Evolutionary conservation across 2,888 invertebrate species (phyloP).

Genomic region (Schizaphis graminum): DNA sequence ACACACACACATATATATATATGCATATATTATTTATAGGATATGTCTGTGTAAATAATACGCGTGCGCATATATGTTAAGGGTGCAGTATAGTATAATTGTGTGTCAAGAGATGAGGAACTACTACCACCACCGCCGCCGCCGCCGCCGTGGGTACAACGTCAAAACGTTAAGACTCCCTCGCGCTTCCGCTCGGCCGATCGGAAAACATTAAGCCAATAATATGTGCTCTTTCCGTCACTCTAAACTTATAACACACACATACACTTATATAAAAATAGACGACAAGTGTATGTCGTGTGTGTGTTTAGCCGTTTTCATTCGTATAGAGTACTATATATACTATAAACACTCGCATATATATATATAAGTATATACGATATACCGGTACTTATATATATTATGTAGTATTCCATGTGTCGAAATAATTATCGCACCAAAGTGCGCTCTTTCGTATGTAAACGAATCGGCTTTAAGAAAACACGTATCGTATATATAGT

Average conservation of each 20-base stretch:
- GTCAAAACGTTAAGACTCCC: constrained; percentile 65
- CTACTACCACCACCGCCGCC: background rate
- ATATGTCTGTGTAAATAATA: constrained; percentile 18
- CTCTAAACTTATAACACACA: constrained; percentile 3
- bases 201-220: constrained; percentile 66
- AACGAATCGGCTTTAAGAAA: constrained; percentile 59
- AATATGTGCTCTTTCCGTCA: constrained; percentile 51
- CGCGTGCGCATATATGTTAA: background rate
- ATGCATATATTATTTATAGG: background rate
- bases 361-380: background rate
- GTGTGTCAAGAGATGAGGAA: constrained; percentile 64
- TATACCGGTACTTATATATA: background rate
- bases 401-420: constrained; percentile 16
- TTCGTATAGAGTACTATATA: background rate
- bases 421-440: constrained; percentile 59
- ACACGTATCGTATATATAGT: background rate
- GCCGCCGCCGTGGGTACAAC: constrained; percentile 25
- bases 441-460: constrained; percentile 26
- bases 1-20: background rate
- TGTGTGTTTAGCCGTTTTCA: constrained; percentile 24
- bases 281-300: background rate
- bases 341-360: background rate
- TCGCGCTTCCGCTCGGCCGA: constrained; percentile 64
- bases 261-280: background rate
- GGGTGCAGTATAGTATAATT: constrained; percentile 50